Percentiles rank a stretch among this genome's conserved stretches.
phyloP scores from a whole-genome alignment of 2,113 vertebrate genomes.

The Psittacula cyanocephala region DNA sequence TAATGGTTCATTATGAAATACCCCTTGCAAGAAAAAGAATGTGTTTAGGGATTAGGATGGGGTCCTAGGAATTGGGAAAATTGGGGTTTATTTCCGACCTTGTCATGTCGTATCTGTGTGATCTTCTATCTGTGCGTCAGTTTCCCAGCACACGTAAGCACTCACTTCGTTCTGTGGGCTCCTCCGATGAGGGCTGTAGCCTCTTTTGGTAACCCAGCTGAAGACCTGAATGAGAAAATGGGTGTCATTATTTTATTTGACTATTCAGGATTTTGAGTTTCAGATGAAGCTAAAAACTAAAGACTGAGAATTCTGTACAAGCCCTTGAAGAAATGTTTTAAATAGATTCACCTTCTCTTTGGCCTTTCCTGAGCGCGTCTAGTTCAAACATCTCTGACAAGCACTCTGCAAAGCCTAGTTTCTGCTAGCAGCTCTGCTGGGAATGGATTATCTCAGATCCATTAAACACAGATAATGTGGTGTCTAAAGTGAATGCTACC shows the following conservation, averaged over 20 bases:
- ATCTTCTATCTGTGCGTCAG: not conserved
- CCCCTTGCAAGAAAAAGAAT: constrained; percentile 19
- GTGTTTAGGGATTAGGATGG: not conserved
- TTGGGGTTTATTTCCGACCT: not conserved
- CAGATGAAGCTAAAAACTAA: not conserved
- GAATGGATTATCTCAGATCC: not conserved
- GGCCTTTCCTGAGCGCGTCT: not conserved
- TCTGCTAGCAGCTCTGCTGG: not conserved
- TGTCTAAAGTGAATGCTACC: fast-evolving
- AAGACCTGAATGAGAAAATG: not conserved
- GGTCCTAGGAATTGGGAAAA: not conserved
- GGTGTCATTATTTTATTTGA: not conserved
- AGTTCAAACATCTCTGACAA: not conserved
- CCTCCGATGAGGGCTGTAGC: not conserved
- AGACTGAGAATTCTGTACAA: not conserved
- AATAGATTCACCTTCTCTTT: not conserved
- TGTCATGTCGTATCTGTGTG: not conserved
- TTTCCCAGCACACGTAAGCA: fast-evolving
- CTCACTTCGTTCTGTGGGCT: not conserved
- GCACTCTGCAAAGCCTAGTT: not conserved
- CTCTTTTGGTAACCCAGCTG: not conserved
- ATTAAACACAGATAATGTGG: not conserved
- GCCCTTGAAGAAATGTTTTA: not conserved
- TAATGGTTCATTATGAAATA: not conserved
- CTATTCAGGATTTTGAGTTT: not conserved